Evolutionary conservation across 2,888 invertebrate species (phyloP), one percentile per base, ranked within the genome.

Genomic region (Napeogenes sylphis): DNA sequence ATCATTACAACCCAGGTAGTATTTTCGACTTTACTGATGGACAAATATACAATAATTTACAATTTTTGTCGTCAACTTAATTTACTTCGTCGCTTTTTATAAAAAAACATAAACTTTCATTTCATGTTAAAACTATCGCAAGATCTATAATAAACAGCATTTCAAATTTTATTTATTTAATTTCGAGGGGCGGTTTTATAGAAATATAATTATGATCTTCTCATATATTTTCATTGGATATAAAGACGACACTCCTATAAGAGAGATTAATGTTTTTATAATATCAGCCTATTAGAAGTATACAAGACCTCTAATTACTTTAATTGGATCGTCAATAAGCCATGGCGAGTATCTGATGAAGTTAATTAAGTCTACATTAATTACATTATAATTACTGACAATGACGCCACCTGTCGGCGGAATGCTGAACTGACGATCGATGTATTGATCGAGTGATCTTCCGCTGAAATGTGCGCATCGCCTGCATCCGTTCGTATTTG

Each of bases 381-480:
- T 88, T 89, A 87, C 86, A 81, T 82, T 87, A 83, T 87, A 87
- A 88, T 88, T 89, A 87, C 79, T 64, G 76, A 85, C 85, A 84
- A 87, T 82, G 84, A 81, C 81, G 83, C 82, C 84, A 85, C 81
- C 84, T 86, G 84, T 82, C 84, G 73, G 70, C 71, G 71, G 82
- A 76, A 84, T 86, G 83, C 77, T 78, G 75, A 80, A 82, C 81
- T 82, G 85, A 83, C 80, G 77, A 81, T 79, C 77, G 73, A 70
- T 70, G 70, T 71, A 74, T 75, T 73, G 75, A 78, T 73, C 73
- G 75, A 62, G 61, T 63, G 67, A 65, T 73, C 68, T 67, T 61
- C 63, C 63, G 58, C 58, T 62, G 66, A 67, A 65, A 57, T 63
- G 60, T 63, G 61, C 56, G 61, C 42, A 56, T 58, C 61, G 64